These are phyloP conservation scores for Hycleus phaleratus DNA, from an alignment of 1,140 invertebrate genomes.

Conservation along the genomic window DNA sequence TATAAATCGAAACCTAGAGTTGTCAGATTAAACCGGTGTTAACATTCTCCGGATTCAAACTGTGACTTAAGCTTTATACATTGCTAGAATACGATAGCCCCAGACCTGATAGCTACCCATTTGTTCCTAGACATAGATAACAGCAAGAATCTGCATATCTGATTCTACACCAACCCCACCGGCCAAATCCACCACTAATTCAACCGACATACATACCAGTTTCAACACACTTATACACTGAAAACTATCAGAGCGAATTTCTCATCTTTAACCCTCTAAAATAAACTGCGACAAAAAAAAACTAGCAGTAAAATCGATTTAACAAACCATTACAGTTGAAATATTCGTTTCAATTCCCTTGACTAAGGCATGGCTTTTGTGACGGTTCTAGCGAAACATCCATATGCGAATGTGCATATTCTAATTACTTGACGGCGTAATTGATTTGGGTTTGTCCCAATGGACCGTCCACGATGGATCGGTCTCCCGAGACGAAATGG, in stretches of 20 bases:
- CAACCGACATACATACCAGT: neutral
- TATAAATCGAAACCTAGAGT: slow-evolving; percentile 3
- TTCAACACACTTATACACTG: too few species aligned
- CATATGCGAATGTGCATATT: slow-evolving; percentile 20
- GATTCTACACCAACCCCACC: slow-evolving; percentile 15
- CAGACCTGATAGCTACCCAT: slow-evolving; percentile 19
- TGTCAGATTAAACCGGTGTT: slow-evolving; percentile 12
- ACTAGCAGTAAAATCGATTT: too few species aligned
- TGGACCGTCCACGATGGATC: slow-evolving; percentile 23
- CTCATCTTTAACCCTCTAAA: too few species aligned
- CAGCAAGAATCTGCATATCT: slow-evolving; percentile 22
- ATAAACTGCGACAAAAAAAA: too few species aligned
- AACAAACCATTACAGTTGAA: too few species aligned
- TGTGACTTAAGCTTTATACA: slow-evolving; percentile 23
- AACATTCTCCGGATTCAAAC: slow-evolving; percentile 17
- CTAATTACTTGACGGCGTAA: slow-evolving; percentile 31
- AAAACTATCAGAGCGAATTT: too few species aligned
- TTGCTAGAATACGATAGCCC: slow-evolving; percentile 18
- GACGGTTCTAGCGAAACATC: too few species aligned
- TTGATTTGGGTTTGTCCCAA: slow-evolving; percentile 29
- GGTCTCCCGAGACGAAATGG: slow-evolving; percentile 24
- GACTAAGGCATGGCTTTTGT: too few species aligned
- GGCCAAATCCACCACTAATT: slow-evolving; percentile 13
- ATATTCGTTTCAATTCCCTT: too few species aligned
- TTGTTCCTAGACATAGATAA: slow-evolving; percentile 21